Evolutionary conservation across 2,113 vertebrate genomes (phyloP).

Genomic region (Eubucco bourcierii): DNA sequence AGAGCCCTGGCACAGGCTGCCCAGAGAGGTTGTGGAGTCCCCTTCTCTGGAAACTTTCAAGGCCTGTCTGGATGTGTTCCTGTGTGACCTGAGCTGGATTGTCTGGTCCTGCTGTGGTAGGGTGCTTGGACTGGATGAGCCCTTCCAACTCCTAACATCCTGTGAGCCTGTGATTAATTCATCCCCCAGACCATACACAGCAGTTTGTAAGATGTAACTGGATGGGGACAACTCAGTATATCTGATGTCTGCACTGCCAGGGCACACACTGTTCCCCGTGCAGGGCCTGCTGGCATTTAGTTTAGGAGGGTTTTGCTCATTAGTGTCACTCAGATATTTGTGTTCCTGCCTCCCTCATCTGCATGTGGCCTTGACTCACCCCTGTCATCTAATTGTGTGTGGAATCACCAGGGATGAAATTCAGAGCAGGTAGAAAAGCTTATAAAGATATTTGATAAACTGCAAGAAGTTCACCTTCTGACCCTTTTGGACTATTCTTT

Average conservation of each 20-base stretch:
- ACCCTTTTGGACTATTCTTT: neutral
- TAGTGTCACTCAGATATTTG: neutral
- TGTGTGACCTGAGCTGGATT: no score
- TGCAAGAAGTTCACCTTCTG: neutral
- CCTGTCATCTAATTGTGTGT: neutral
- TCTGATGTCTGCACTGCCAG: neutral
- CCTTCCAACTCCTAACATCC: no score
- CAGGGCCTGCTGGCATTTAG: accelerated
- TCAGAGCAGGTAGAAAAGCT: neutral
- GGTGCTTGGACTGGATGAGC: no score
- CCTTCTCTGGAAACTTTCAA: no score
- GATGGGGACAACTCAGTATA: neutral
- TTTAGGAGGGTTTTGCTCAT: neutral
- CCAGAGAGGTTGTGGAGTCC: no score
- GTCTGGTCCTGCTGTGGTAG: no score
- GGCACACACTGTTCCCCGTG: accelerated
- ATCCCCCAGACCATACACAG: accelerated
- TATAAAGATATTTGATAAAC: neutral
- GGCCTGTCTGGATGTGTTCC: no score
- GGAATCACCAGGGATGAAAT: neutral
- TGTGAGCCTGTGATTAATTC: neutral
- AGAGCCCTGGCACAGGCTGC: no score
- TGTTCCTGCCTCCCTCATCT: neutral
- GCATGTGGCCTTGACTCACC: neutral
- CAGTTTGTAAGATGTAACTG: neutral